phyloP scores from a whole-genome alignment of 2,113 vertebrate genomes.

The Solea solea region DNA sequence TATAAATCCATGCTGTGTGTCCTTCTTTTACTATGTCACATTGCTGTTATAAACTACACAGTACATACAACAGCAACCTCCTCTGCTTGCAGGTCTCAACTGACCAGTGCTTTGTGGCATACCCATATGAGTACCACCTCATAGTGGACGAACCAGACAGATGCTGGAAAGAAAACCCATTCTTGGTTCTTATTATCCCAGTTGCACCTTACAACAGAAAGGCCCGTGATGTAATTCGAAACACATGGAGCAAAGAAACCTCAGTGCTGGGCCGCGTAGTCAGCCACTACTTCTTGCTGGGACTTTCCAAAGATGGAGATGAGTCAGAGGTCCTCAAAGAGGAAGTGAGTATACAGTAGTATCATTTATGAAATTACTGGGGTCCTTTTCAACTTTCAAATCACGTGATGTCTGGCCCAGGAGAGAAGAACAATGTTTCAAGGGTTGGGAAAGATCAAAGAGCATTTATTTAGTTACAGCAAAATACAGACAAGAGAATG shows the following conservation, averaged over 20 bases:
- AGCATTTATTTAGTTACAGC: too few species aligned
- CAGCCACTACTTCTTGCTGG: conserved; percentile 58
- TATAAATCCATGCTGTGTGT: too few species aligned
- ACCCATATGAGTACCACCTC: conserved; percentile 41
- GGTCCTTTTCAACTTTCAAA: neutral
- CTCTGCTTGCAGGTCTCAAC: neutral
- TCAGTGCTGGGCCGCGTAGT: conserved; percentile 8
- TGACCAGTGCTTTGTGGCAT: conserved; percentile 31
- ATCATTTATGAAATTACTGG: neutral
- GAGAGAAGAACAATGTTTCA: neutral
- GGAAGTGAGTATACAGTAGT: conserved; percentile 30
- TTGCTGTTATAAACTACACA: too few species aligned
- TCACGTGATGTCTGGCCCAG: neutral
- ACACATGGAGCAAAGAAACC: conserved; percentile 42
- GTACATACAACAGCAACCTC: too few species aligned
- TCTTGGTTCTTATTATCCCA: conserved; percentile 55
- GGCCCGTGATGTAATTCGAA: conserved; percentile 49
- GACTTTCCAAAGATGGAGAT: neutral
- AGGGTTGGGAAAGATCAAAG: too few species aligned
- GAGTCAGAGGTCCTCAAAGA: neutral
- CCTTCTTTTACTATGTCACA: too few species aligned
- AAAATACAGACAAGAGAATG: neutral
- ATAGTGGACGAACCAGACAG: conserved; percentile 37
- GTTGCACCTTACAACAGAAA: conserved; percentile 35
- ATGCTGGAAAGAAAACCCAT: conserved; percentile 48